Evolutionary conservation across 2,888 invertebrate species (phyloP).

Genomic region (Harpalus rufipes): DNA sequence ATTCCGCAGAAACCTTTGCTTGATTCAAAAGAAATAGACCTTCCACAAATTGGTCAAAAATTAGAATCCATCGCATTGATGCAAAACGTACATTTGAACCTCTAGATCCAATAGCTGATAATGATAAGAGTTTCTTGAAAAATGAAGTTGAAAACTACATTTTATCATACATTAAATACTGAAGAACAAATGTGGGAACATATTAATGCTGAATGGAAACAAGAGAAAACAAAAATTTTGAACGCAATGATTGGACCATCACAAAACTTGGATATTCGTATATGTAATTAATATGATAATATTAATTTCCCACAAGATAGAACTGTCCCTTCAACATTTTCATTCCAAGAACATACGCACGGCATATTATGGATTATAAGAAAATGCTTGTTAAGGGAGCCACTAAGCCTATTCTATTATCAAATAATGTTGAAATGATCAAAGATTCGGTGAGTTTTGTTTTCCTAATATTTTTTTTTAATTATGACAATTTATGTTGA

Average conservation of each 20-base stretch:
- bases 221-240: slow-evolving; percentile 92
- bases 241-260: slow-evolving; percentile 93
- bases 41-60: slow-evolving; percentile 95
- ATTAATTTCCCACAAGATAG: slow-evolving; percentile 78
- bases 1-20: slow-evolving; percentile 88
- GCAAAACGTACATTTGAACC: slow-evolving; percentile 93
- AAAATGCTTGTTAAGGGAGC: slow-evolving; percentile 87
- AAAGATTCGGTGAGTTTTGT: slow-evolving; percentile 88
- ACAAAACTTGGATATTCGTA: slow-evolving; percentile 88
- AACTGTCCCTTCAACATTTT: slow-evolving; percentile 81
- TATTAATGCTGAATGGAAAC: slow-evolving; percentile 93
- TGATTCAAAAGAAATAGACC: slow-evolving; percentile 94
- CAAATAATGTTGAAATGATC: slow-evolving; percentile 85
- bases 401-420: slow-evolving; percentile 86
- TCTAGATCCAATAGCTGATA: slow-evolving; percentile 92
- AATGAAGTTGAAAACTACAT: slow-evolving; percentile 97
- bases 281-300: slow-evolving; percentile 79
- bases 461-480: too few relatives aligned
- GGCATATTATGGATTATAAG: slow-evolving; percentile 88
- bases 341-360: slow-evolving; percentile 90
- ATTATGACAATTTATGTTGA: too few relatives aligned
- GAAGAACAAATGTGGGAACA: slow-evolving; percentile 87
- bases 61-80: slow-evolving; percentile 92
- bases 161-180: slow-evolving; percentile 88
- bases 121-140: slow-evolving; percentile 92